phyloP scores from a whole-genome alignment of 1,140 invertebrate genomes.

The Meloidogyne hapla region DNA sequence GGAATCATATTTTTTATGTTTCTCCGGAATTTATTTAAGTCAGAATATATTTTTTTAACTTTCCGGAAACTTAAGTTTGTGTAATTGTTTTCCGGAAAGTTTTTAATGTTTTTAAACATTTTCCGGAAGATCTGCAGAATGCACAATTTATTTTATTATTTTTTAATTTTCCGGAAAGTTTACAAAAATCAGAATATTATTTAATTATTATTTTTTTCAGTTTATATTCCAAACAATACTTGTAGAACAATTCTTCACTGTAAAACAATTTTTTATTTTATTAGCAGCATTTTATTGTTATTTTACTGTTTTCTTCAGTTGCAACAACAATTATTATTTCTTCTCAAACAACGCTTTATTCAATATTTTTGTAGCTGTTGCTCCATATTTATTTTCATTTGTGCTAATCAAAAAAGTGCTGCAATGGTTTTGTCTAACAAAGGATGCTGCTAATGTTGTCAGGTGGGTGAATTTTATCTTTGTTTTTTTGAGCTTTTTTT shows the following conservation, averaged over 20 bases:
- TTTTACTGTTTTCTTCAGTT: slow-evolving; percentile 37
- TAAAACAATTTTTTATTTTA: slow-evolving; percentile 41
- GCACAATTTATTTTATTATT: too few relatives aligned
- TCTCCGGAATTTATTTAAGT: too few relatives aligned
- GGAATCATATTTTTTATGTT: too few relatives aligned
- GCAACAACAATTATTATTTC: slow-evolving; percentile 29
- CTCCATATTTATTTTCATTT: slow-evolving; percentile 43
- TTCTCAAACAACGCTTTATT: neutral
- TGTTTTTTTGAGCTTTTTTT: neutral
- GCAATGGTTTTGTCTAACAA: neutral
- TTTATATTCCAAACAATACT: slow-evolving; percentile 38
- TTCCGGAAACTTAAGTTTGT: neutral
- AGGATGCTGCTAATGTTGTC: slow-evolving; percentile 22
- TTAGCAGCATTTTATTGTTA: slow-evolving; percentile 42
- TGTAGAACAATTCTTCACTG: slow-evolving; percentile 40
- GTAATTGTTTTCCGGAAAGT: too few relatives aligned
- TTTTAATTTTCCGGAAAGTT: too few relatives aligned
- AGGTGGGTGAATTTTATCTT: slow-evolving; percentile 25
- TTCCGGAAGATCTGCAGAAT: too few relatives aligned
- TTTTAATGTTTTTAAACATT: too few relatives aligned
- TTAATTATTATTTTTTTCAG: slow-evolving; percentile 31
- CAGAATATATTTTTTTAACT: neutral
- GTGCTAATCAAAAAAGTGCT: slow-evolving; percentile 38
- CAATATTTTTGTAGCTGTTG: slow-evolving; percentile 11
- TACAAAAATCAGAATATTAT: too few relatives aligned